phyloP scores from a whole-genome alignment of 1,140 invertebrate genomes.

The Penaeus chinensis region DNA sequence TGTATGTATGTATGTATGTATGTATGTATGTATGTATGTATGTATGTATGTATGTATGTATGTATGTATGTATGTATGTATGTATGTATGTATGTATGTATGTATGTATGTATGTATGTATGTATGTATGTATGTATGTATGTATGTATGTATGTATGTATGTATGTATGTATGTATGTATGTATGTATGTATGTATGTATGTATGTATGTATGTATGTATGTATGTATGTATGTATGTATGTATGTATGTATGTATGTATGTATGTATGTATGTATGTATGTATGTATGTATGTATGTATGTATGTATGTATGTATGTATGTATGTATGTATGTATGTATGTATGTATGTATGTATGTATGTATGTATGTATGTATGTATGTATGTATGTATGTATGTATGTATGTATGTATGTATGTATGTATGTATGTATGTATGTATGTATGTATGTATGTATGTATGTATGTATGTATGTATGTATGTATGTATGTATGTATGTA shows the following conservation, averaged over 20 bases:
- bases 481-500: slow-evolving; percentile 19
- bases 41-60: slow-evolving; percentile 29
- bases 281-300: neutral
- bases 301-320: slow-evolving; percentile 16
- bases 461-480: slow-evolving; percentile 17
- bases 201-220: slow-evolving; percentile 3
- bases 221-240: slow-evolving; percentile 28
- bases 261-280: neutral
- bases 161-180: neutral
- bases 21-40: slow-evolving; percentile 28
- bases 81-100: slow-evolving; percentile 23
- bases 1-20: slow-evolving; percentile 15
- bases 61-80: slow-evolving; percentile 29
- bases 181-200: neutral
- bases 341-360: slow-evolving; percentile 1
- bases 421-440: slow-evolving; percentile 25
- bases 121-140: neutral
- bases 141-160: neutral
- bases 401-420: slow-evolving; percentile 28
- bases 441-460: slow-evolving; percentile 23
- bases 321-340: slow-evolving; percentile 15
- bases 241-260: slow-evolving; percentile 17
- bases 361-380: neutral
- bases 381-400: slow-evolving; percentile 7
- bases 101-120: slow-evolving; percentile 29